phyloP scores from a whole-genome alignment of 2,888 invertebrate species.

The Toxonevra muliebris region DNA sequence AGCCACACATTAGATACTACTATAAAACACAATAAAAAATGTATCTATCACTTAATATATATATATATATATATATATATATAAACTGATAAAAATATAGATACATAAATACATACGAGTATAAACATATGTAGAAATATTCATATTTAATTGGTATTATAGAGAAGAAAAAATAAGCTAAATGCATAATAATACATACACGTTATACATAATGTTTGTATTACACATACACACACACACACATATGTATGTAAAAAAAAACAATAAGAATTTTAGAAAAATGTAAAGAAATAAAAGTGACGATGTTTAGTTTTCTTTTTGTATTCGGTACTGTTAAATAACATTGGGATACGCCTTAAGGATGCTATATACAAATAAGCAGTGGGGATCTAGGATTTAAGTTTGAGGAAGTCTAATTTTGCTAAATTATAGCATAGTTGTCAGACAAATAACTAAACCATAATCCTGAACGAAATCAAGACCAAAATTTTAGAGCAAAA shows the following conservation, averaged over 20 bases:
- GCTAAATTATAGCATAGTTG: no score
- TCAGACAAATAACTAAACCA: no score
- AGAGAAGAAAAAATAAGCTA: not conserved
- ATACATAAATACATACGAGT: conserved; percentile 6
- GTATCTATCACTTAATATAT: not conserved
- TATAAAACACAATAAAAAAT: not conserved
- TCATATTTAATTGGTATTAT: not conserved
- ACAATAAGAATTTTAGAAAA: conserved; percentile 34
- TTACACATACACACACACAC: not conserved
- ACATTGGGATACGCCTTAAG: no score
- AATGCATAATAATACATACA: not conserved
- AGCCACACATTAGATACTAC: no score
- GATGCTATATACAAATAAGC: no score
- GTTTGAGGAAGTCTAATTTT: no score
- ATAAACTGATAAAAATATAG: conserved; percentile 1
- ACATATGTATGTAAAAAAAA: conserved; percentile 4
- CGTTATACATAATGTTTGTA: not conserved
- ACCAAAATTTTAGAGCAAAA: no score
- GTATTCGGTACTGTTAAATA: no score
- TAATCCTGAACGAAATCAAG: no score
- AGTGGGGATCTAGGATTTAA: no score
- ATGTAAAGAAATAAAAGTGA: conserved; percentile 28
- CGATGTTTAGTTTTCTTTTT: not conserved
- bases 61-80: not conserved
- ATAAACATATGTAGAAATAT: conserved; percentile 3